Conservation (phyloP, 2,113 vertebrate genomes). For the Rhinopomastus cyanomelas region DNA sequence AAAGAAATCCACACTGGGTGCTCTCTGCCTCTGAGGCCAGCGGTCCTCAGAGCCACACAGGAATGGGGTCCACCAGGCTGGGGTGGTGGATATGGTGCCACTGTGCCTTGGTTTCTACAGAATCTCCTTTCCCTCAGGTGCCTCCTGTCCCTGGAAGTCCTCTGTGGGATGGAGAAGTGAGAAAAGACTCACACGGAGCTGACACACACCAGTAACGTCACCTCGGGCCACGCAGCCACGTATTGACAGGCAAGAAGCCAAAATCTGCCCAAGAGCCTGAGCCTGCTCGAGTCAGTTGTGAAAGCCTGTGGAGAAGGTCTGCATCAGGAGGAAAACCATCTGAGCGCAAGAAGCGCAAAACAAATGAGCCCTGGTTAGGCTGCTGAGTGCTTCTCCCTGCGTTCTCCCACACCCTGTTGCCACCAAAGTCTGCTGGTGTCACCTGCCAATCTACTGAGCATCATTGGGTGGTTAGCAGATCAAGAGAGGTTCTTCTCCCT, state of each 20-base stretch:
- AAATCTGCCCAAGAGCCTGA: neutral
- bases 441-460: neutral
- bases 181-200: neutral
- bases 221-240: neutral
- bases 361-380: neutral
- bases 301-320: neutral
- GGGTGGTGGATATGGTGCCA: neutral
- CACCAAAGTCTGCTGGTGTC: neutral
- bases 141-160: neutral
- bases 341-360: neutral
- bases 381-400: neutral
- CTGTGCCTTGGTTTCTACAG: neutral
- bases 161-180: neutral
- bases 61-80: neutral
- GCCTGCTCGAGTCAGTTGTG: neutral
- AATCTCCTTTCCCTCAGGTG: neutral
- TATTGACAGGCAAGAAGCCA: neutral
- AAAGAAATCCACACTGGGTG: neutral
- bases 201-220: fast-evolving
- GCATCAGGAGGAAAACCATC: neutral
- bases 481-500: too few species aligned
- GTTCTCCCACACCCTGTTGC: neutral
- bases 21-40: neutral
- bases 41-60: neutral
- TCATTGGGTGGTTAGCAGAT: too few species aligned